Evolutionary conservation across 2,113 vertebrate species (phyloP).

Genomic region (Microtus richardsoni): DNA sequence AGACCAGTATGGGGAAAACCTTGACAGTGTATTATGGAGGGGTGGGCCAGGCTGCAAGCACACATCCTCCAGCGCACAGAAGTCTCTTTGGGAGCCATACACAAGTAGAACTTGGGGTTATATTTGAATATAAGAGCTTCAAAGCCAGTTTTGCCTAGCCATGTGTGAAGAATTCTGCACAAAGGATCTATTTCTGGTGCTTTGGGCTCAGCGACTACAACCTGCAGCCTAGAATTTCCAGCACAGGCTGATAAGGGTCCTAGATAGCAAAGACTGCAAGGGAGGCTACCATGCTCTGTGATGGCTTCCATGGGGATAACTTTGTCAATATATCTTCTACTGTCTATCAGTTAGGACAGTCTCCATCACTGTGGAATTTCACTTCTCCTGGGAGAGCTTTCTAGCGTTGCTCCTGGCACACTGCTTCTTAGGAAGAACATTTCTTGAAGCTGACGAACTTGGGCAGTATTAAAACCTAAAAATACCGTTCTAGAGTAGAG

Average conservation of each 20-base stretch:
- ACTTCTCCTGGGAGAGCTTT: background rate
- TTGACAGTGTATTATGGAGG: background rate
- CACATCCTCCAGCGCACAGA: background rate
- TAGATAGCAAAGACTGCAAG: background rate
- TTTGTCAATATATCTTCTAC: background rate
- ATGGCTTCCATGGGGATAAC: background rate
- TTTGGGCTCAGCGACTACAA: background rate
- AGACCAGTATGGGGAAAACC: background rate
- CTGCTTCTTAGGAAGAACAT: background rate
- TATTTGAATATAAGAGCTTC: background rate
- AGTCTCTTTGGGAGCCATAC: background rate
- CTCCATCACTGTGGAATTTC: background rate
- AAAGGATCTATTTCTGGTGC: background rate
- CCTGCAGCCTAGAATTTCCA: background rate
- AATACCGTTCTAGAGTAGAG: background rate
- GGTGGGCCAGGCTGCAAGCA: rapidly evolving
- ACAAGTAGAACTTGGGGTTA: background rate
- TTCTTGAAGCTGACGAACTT: background rate
- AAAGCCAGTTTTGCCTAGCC: background rate
- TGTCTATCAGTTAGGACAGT: rapidly evolving
- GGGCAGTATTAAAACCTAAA: background rate
- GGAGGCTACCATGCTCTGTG: no score
- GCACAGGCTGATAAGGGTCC: background rate
- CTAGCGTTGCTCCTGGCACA: background rate
- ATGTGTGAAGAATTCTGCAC: no score